These are phyloP conservation scores for Montipora efflorescens DNA, from an alignment of 64 coral and sea anemone genomes.

Conservation along the genomic window DNA sequence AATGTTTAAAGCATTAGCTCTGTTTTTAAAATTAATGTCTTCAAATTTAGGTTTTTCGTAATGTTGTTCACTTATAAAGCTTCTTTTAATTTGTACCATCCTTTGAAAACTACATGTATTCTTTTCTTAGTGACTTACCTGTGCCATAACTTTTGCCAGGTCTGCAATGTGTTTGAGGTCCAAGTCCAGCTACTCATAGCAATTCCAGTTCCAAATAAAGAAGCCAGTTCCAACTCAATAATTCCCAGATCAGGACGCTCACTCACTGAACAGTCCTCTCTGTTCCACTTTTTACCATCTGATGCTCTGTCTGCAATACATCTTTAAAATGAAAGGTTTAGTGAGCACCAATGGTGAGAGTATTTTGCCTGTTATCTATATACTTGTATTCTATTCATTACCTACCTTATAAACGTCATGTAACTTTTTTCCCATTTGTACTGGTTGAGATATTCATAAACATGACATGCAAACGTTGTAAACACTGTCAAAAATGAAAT, in stretches of 20 bases:
- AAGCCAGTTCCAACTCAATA: constrained; percentile 88
- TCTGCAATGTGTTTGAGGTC: constrained; percentile 93
- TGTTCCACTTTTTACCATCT: constrained; percentile 54
- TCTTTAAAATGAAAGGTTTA: not conserved
- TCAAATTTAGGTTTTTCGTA: too few relatives aligned
- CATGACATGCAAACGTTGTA: constrained; percentile 94
- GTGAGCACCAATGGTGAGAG: not conserved
- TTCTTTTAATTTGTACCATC: too few relatives aligned
- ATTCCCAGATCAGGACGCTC: constrained; percentile 82
- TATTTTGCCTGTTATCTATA: not conserved
- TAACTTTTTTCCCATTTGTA: constrained; percentile 85
- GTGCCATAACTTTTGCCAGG: constrained; percentile 93
- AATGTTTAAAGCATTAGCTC: too few relatives aligned
- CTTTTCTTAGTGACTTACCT: constrained; percentile 31
- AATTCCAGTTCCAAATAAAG: constrained; percentile 95
- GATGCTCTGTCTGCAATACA: constrained; percentile 82
- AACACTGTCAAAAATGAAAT: constrained; percentile 89
- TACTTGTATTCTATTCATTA: not conserved
- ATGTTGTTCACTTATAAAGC: too few relatives aligned
- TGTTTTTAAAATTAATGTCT: too few relatives aligned
- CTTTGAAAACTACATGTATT: not conserved
- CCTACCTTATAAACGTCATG: constrained; percentile 78
- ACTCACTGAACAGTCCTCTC: constrained; percentile 62
- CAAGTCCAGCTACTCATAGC: constrained; percentile 98
- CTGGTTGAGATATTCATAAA: constrained; percentile 94